Conservation (phyloP, 2,797 vertebrate genomes). For the Sebastes itinus region DNA sequence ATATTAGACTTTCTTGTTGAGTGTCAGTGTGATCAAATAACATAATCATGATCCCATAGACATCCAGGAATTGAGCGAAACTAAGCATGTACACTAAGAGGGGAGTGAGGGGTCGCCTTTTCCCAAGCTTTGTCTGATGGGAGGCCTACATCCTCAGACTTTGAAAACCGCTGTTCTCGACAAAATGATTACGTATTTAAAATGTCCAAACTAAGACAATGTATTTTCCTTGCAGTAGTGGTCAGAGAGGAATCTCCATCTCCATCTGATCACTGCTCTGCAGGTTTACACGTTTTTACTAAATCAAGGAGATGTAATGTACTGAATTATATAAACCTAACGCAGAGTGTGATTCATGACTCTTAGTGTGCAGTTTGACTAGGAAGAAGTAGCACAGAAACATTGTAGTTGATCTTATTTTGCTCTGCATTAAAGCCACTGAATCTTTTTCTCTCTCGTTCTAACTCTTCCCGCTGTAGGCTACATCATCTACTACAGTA, state of each 20-base stretch:
- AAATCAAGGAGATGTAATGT: not conserved
- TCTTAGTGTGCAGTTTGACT: not conserved
- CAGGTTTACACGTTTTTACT: not conserved
- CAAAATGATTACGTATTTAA: not conserved
- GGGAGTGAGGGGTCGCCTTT: no score
- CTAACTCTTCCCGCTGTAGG: conserved; percentile 73
- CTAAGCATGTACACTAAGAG: no score
- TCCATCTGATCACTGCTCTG: not conserved
- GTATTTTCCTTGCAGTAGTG: not conserved
- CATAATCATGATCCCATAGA: no score
- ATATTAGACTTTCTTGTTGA: no score
- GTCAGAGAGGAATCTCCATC: not conserved
- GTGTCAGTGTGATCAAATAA: no score
- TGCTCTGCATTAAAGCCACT: not conserved
- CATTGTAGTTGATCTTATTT: not conserved
- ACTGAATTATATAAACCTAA: not conserved
- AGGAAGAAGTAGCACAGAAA: not conserved
- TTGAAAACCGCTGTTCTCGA: no score
- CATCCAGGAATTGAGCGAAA: no score
- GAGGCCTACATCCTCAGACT: no score
- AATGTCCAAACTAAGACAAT: not conserved
- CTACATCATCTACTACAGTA: conserved; percentile 99
- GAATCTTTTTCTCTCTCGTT: not conserved
- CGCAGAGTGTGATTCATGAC: not conserved
- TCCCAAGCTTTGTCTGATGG: no score